Evolutionary conservation across 2,888 invertebrate genomes (phyloP).

Genomic region (Pelosia muscerda): DNA sequence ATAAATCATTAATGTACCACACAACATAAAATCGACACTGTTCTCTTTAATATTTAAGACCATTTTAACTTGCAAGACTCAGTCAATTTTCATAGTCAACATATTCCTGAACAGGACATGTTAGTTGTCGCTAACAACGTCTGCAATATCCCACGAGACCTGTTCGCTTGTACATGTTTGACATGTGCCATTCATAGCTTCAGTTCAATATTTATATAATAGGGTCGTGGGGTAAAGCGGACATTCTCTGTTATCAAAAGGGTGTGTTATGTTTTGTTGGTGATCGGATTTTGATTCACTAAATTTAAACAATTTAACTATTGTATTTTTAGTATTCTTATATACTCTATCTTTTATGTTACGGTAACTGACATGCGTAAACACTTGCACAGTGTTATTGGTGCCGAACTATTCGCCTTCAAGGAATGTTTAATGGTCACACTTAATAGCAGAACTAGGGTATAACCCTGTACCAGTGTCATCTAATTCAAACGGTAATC

Average conservation of each 20-base stretch:
- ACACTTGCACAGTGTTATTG: neutral
- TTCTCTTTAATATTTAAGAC: slow-evolving; percentile 32
- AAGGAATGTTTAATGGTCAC: neutral
- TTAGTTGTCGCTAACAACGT: slow-evolving; percentile 46
- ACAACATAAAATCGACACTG: neutral
- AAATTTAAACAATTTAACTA: neutral
- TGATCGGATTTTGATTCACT: neutral
- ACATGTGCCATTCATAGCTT: slow-evolving; percentile 46
- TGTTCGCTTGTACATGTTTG: slow-evolving; percentile 43
- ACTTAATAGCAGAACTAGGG: neutral
- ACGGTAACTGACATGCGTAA: neutral
- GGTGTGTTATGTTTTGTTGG: neutral
- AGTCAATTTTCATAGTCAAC: slow-evolving; percentile 42
- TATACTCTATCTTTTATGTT: neutral
- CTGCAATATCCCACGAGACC: slow-evolving; percentile 38
- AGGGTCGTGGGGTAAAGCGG: slow-evolving; percentile 7
- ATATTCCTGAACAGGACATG: slow-evolving; percentile 44
- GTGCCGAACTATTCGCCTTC: neutral
- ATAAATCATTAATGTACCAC: neutral
- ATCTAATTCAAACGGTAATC: neutral
- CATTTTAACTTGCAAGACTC: slow-evolving; percentile 37
- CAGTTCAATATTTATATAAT: slow-evolving; percentile 28
- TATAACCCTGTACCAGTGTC: neutral
- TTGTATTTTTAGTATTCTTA: neutral
- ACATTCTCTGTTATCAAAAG: slow-evolving; percentile 13